Percentiles rank a stretch among this genome's conserved stretches.
phyloP scores from a whole-genome alignment of 2,113 vertebrate species.

The Pandion haliaetus region DNA sequence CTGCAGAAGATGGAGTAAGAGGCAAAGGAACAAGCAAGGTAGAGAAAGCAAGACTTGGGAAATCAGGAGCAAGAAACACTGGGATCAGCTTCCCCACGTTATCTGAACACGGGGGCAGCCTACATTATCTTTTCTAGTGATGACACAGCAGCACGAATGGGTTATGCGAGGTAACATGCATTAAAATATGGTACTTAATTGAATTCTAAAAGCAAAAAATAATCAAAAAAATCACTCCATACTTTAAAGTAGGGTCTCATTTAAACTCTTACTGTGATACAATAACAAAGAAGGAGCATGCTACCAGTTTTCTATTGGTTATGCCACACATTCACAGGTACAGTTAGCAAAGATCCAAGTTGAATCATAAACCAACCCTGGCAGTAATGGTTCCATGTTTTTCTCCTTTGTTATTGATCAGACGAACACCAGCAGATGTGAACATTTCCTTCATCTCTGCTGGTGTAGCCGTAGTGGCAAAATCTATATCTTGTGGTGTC shows the following conservation, averaged over 20 bases:
- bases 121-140: neutral
- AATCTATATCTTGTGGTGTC: conserved; percentile 91
- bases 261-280: neutral
- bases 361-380: conserved; percentile 70
- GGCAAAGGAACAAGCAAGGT: neutral
- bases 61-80: neutral
- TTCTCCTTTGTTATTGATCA: conserved; percentile 97
- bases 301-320: neutral
- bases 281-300: neutral
- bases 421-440: conserved; percentile 83
- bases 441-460: conserved; percentile 92
- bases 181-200: neutral
- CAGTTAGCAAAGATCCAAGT: neutral
- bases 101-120: neutral
- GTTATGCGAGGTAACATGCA: neutral
- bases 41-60: neutral
- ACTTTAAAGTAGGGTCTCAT: neutral
- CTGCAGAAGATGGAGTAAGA: neutral
- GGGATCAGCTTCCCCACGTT: neutral
- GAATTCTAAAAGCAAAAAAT: neutral
- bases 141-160: neutral
- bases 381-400: conserved; percentile 95
- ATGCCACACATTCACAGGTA: neutral
- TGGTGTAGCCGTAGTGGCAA: conserved; percentile 94
- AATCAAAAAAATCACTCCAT: neutral